phyloP scores from a whole-genome alignment of 2,888 invertebrate species.

The Drosophila sordidula region DNA sequence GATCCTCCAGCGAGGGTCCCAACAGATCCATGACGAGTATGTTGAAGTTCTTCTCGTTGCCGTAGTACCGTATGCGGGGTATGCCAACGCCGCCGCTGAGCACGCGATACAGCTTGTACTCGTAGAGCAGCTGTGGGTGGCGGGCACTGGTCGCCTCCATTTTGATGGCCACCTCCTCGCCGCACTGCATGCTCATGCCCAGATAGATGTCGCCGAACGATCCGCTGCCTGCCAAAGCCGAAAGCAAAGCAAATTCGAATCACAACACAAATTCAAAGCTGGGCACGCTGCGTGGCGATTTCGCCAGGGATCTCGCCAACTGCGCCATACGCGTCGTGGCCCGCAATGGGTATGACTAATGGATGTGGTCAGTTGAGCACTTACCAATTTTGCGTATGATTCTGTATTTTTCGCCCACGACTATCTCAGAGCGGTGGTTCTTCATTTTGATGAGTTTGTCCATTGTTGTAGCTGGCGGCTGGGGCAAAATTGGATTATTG shows the following conservation, averaged over 20 bases:
- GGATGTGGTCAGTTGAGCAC: constrained; percentile 22
- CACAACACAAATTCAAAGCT: neutral
- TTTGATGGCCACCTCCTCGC: constrained; percentile 99
- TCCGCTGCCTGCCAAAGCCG: constrained; percentile 88
- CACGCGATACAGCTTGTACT: constrained; percentile 99
- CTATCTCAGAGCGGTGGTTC: constrained; percentile 87
- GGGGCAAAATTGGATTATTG: constrained; percentile 15
- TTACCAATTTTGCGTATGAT: constrained; percentile 97
- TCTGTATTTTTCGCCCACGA: constrained; percentile 96
- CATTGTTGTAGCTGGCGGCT: constrained; percentile 24
- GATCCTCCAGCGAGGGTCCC: constrained; percentile 98
- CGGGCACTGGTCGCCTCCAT: constrained; percentile 98
- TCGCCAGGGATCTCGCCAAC: neutral
- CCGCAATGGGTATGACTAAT: constrained; percentile 6
- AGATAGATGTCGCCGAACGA: constrained; percentile 99
- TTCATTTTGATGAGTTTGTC: constrained; percentile 63
- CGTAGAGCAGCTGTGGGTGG: constrained; percentile 99
- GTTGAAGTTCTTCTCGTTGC: constrained; percentile 98
- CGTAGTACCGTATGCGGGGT: constrained; percentile 98
- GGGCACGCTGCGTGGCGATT: constrained; percentile 1
- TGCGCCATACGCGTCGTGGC: constrained; percentile 2
- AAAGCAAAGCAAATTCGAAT: neutral
- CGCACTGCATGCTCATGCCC: constrained; percentile 95
- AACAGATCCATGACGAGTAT: constrained; percentile 99
- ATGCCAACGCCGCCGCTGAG: constrained; percentile 98